phyloP scores from a whole-genome alignment of 2,797 vertebrate species.

The Miichthys miiuy region DNA sequence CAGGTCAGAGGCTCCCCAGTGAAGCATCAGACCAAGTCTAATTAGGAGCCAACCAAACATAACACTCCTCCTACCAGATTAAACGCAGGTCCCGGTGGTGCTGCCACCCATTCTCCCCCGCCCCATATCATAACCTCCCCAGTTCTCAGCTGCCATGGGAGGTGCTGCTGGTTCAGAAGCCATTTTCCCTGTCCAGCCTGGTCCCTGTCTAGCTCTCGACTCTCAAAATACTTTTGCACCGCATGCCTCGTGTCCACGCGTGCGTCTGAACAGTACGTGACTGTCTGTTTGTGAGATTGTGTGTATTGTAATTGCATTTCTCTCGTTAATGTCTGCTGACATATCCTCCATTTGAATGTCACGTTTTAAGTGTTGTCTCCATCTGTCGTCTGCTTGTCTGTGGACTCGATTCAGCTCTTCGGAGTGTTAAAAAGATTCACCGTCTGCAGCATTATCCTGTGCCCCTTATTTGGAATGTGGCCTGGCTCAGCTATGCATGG shows the following conservation, averaged over 20 bases:
- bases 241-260: constrained; percentile 76
- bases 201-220: constrained; percentile 74
- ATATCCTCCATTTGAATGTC: constrained; percentile 61
- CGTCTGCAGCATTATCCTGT: constrained; percentile 69
- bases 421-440: constrained; percentile 59
- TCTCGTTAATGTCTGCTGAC: constrained; percentile 65
- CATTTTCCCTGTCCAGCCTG: constrained; percentile 76
- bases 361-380: constrained; percentile 69
- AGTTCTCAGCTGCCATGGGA: constrained; percentile 64
- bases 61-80: constrained; percentile 61
- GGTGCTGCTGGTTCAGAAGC: constrained; percentile 75
- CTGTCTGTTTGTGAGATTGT: constrained; percentile 69
- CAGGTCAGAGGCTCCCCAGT: constrained; percentile 80
- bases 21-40: constrained; percentile 78
- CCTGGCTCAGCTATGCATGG: constrained; percentile 81
- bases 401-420: constrained; percentile 58
- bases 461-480: constrained; percentile 75
- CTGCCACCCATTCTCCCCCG: constrained; percentile 40
- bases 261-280: constrained; percentile 70
- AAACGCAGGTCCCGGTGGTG: constrained; percentile 59
- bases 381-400: constrained; percentile 71
- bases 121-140: constrained; percentile 47
- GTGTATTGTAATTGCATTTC: constrained; percentile 66
- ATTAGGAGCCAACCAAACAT: constrained; percentile 77
- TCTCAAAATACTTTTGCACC: constrained; percentile 72